Evolutionary conservation across 2,113 vertebrate species (phyloP), one percentile per base, ranked within the genome.

Genomic region (Phalacrocorax carbo): DNA sequence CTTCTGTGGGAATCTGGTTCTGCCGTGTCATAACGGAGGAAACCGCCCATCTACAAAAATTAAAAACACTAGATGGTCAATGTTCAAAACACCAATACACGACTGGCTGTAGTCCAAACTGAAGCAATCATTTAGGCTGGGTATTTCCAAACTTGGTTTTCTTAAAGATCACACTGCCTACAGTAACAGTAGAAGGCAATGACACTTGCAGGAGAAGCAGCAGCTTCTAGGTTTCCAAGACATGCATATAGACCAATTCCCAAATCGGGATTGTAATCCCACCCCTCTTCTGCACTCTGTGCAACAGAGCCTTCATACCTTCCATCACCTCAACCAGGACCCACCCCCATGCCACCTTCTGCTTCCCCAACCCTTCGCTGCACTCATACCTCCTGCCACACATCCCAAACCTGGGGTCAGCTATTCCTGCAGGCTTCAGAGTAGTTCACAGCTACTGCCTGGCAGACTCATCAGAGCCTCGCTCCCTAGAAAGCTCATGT

Each of bases 1-100:
- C 99, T 97, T 99, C 99, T 22, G 99, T 99, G 36, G 99, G 99
- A 93, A 99, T 99, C 96, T 99, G 99, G 97, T 99, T 99, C 97
- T 99, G 99, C 36, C 99, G 98, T 11, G 99, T 99, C 99, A 99
- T 99, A 86, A 99, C 99, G 0, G 99, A 99, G 38, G 99, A 99
- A 80, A 99, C 99, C 0, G 99, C 99, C 99, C 99, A 99, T 98
- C 99, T 99, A 91, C 15, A 81, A 77, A 34, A 91, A 64, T 65
- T 19, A 78, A 73, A 60, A 34, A 49, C 13, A 54, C 6, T 10
- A 70, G 8, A 36, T 18, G 27, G 52, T 93, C 38, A 78, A 3
- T 5, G 40, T 20, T 92, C 65, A 71, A 81, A 93, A 57, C 44
- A 78, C 16, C 54, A 38, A 32, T 81, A 29, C n/a, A 65, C 6